Conservation (phyloP, 1,140 invertebrate species). For the Tetramorium parvispinum region DNA sequence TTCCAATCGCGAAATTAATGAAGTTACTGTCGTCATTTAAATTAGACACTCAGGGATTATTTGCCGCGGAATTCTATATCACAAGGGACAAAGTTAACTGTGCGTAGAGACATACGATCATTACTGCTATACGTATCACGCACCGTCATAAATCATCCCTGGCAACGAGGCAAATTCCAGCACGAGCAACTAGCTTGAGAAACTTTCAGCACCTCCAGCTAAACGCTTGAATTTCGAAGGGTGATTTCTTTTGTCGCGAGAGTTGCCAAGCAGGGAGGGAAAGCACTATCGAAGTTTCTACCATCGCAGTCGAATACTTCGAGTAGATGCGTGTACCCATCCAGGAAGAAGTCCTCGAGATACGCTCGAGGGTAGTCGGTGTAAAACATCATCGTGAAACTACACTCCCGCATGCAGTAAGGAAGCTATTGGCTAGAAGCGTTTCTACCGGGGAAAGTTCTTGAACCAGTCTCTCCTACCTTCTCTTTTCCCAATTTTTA, state of each 20-base stretch:
- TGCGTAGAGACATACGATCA: background rate
- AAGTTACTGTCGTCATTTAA: background rate
- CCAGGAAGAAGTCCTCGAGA: slow-evolving; percentile 53
- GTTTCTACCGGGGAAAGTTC: slow-evolving; percentile 28
- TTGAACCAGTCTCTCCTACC: background rate
- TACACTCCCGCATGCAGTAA: background rate
- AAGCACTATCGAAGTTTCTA: slow-evolving; percentile 39
- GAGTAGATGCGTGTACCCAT: slow-evolving; percentile 42
- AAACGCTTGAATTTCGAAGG: slow-evolving; percentile 49
- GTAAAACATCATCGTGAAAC: slow-evolving; percentile 49
- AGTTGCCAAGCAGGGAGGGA: slow-evolving; percentile 3
- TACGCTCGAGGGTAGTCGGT: slow-evolving; percentile 50
- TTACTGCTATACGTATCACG: slow-evolving; percentile 12
- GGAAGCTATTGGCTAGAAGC: slow-evolving; percentile 37
- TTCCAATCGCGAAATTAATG: background rate
- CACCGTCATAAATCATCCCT: slow-evolving; percentile 3
- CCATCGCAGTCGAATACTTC: slow-evolving; percentile 28
- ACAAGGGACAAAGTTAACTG: background rate
- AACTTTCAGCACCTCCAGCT: slow-evolving; percentile 36
- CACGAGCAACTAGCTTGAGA: slow-evolving; percentile 1
- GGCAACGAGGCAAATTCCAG: slow-evolving; percentile 27
- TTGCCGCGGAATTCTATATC: background rate
- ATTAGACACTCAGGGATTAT: background rate
- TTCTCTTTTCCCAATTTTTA: background rate
- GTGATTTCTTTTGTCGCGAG: slow-evolving; percentile 44